A percentile compares a stretch with the other conserved stretches of the same genome.
These are phyloP conservation scores for Scaptomyza graminum DNA, from an alignment of 1,140 invertebrate genomes.

Conservation along the genomic window DNA sequence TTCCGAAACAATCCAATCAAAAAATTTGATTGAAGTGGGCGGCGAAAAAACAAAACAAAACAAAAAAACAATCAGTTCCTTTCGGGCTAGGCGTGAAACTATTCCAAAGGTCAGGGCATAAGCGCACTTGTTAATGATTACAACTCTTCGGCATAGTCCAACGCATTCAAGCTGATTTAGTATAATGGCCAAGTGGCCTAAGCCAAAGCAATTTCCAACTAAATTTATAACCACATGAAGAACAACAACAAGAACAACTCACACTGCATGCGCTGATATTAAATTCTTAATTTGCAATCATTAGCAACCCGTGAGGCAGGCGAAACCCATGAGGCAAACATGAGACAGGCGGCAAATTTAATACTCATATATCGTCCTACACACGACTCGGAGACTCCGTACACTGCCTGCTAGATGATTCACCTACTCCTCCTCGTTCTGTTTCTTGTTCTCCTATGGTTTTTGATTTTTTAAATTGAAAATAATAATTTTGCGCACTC, in stretches of 20 bases:
- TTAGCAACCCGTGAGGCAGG: constrained; percentile 67
- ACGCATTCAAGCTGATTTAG: constrained; percentile 58
- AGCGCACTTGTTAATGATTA: constrained; percentile 59
- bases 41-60: constrained; percentile 7
- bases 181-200: constrained; percentile 54
- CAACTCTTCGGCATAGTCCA: neutral
- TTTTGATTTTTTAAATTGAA: constrained; percentile 82
- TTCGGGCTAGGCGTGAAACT: constrained; percentile 67
- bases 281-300: constrained; percentile 84
- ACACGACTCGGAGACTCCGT: constrained; percentile 31
- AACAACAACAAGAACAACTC: constrained; percentile 15
- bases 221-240: constrained; percentile 62
- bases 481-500: constrained; percentile 84
- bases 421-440: neutral
- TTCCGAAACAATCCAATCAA: constrained; percentile 83
- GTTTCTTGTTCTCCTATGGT: constrained; percentile 22
- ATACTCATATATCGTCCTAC: constrained; percentile 74
- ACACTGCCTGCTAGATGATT: neutral
- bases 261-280: constrained; percentile 57
- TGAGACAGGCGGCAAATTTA: constrained; percentile 67
- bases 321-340: constrained; percentile 29
- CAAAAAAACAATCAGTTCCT: constrained; percentile 11
- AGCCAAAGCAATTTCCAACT: constrained; percentile 45
- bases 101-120: constrained; percentile 64
- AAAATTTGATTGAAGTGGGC: constrained; percentile 82